Evolutionary conservation across 1,140 invertebrate species (phyloP), one percentile per base, ranked within the genome.

Genomic region (Temnothorax curvispinosus): DNA sequence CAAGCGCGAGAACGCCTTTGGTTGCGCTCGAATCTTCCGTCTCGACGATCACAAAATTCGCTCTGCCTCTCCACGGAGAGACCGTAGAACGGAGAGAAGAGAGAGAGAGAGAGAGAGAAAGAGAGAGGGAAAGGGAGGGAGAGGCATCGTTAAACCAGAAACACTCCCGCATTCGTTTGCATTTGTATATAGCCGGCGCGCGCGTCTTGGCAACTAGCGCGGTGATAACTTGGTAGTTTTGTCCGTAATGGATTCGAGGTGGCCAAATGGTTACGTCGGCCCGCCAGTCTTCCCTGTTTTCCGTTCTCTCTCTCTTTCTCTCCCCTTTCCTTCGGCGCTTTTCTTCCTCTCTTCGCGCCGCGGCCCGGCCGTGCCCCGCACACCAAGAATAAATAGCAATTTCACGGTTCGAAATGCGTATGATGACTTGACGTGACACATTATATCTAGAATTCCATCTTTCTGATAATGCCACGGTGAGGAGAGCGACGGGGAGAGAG

Each of bases 261-360:
- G 89, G 89, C 89, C 89, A 91, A 91, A 91, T 88, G 89, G 89
- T 90, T 90, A 90, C 87, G 81, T 78, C 89, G 62, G 65, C 75
- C 54, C 47, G 60, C 67, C 38, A 50, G 35, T 71, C 41, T 41
- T 54, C 56, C 32, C 67, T 35, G 21, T 35, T 52, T 52, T 56
- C 58, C 82, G 35, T 60, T 41, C 77, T 15, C 13, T 38, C 56
- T 60, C 76, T 50, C 32, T 32, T 38, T 69, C 41, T n/a, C 64
- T n/a, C 35, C n/a, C 18, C 47, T 21, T 32, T 62, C 52, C 13
- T 18, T 52, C 35, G 7, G 35, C 52, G n/a, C 47, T 47, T 41
- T 38, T 47, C 52, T 15, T 56, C 72, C n/a, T 71, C 58, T 82
- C 69, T 50, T 38, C 65, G 18, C 87, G 54, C 62, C 50, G 38